Percentiles rank a stretch among this genome's conserved stretches.
phyloP scores from a whole-genome alignment of 2,797 vertebrate species.

The Australoheros facetus region DNA sequence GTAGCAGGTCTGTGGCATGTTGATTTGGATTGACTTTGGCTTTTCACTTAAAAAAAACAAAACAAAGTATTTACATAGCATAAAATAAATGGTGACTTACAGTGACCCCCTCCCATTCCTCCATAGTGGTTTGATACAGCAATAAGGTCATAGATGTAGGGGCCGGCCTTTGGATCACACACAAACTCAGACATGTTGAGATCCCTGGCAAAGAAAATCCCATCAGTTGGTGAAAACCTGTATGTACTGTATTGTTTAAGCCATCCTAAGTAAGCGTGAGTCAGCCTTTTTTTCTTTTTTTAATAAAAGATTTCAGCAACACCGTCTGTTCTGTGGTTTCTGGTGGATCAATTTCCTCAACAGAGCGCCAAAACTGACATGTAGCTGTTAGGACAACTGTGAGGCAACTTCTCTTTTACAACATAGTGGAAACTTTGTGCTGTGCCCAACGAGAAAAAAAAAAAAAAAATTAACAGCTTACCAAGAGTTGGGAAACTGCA shows the following conservation, averaged over 20 bases:
- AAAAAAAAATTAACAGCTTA: neutral
- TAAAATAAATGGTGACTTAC: slow-evolving; percentile 81
- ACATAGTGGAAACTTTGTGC: neutral
- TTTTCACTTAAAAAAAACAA: neutral
- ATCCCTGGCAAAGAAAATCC: slow-evolving; percentile 78
- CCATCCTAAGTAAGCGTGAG: slow-evolving; percentile 36
- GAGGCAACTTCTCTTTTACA: slow-evolving; percentile 29
- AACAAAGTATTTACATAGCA: neutral
- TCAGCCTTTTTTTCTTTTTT: slow-evolving; percentile 28
- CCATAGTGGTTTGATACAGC: slow-evolving; percentile 98
- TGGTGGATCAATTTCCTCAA: slow-evolving; percentile 38
- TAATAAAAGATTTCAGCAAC: neutral
- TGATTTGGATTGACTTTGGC: neutral
- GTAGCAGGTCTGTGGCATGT: neutral
- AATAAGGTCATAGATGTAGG: slow-evolving; percentile 92
- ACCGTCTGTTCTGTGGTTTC: slow-evolving; percentile 28
- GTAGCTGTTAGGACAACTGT: neutral
- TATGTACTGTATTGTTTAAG: neutral
- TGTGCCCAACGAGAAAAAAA: neutral
- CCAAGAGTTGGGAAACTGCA: neutral
- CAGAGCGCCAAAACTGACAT: neutral
- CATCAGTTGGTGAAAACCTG: neutral
- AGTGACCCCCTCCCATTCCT: slow-evolving; percentile 97
- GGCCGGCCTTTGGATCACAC: slow-evolving; percentile 88
- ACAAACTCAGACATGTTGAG: slow-evolving; percentile 97